Base-by-base conservation (phyloP, 2,113 vertebrate genomes). In the Pycnonotus jocosus region DNA sequence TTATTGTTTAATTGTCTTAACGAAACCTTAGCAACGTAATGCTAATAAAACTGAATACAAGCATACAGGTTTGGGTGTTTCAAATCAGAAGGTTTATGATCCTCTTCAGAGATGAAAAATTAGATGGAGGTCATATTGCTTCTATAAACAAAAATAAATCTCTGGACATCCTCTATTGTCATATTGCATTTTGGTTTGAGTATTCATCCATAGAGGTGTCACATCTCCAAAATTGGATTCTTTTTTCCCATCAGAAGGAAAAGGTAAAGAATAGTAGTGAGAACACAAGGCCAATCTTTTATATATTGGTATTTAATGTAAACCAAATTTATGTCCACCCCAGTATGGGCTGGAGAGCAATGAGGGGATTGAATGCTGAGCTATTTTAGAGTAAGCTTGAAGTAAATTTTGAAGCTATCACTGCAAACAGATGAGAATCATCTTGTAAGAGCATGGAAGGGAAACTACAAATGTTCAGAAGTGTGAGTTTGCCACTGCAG, bases 341-440 rank as follows among this genome's bases (percentile, higher is more conserved):
- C 8, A 30, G 15, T 27, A 35, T 50, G 20, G 12, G 22, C 18
- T 80, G 25, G 31, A 66, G 14, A 70, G 5, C 0, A 0, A 22
- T 15, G 10, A 8, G 40, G 10, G 3, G 1, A 21, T 9, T 6
- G 5, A 81, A 73, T 6, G 0, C 27, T 5, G 3, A 86, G 7
- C 28, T 64, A 28, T 35, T 48, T n/a, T 27, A 35, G 18, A 51
- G 9, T 4, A 31, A 89, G 4, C 7, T 21, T 45, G 20, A 68
- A 64, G 6, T 2, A 47, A 37, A 77, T 56, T 31, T 56, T 69
- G 10, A 60, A 76, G 20, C 0, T 37, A 20, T 72, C 16, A 6
- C 35, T 60, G 27, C 44, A 42, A 54, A 20, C 23, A 76, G 18
- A 24, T 58, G 50, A 69, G 54, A 89, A 91, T 3, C 9, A 71